phyloP scores from a whole-genome alignment of 2,888 invertebrate genomes.

The Hylaea fasciaria region DNA sequence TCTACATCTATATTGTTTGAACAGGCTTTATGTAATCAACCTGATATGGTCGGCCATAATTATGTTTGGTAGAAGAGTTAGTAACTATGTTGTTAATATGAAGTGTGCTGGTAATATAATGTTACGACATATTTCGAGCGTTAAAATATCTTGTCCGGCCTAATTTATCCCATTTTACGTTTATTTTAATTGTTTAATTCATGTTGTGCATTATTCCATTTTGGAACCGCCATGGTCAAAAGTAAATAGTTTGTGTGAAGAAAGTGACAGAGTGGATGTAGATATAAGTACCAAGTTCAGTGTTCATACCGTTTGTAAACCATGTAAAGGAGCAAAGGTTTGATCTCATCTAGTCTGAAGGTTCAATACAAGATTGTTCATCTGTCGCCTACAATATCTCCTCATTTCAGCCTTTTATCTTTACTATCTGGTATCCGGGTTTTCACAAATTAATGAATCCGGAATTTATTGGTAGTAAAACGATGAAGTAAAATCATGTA shows the following conservation, averaged over 20 bases:
- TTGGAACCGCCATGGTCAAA: no score
- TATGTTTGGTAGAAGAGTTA: not conserved
- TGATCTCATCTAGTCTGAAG: slow-evolving; percentile 1
- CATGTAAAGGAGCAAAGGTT: not conserved
- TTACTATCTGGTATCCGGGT: no score
- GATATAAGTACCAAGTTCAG: not conserved
- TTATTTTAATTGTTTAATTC: no score
- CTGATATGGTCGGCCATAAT: slow-evolving; percentile 15
- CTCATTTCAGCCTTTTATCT: not conserved
- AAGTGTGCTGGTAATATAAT: not conserved
- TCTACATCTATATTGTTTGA: not conserved
- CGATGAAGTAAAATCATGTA: no score
- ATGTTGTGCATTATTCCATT: no score
- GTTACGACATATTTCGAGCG: not conserved
- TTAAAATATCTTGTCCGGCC: not conserved
- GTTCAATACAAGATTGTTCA: not conserved
- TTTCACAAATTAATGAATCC: no score
- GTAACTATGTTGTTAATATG: no score
- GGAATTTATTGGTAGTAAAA: no score
- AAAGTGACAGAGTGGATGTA: no score
- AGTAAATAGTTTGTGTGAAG: no score
- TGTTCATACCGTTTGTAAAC: not conserved
- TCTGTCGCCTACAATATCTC: slow-evolving; percentile 3
- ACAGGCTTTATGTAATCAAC: slow-evolving; percentile 6
- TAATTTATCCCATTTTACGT: no score